Base-by-base conservation (phyloP, 2,888 invertebrate species). In the Psylliodes chrysocephalus region DNA sequence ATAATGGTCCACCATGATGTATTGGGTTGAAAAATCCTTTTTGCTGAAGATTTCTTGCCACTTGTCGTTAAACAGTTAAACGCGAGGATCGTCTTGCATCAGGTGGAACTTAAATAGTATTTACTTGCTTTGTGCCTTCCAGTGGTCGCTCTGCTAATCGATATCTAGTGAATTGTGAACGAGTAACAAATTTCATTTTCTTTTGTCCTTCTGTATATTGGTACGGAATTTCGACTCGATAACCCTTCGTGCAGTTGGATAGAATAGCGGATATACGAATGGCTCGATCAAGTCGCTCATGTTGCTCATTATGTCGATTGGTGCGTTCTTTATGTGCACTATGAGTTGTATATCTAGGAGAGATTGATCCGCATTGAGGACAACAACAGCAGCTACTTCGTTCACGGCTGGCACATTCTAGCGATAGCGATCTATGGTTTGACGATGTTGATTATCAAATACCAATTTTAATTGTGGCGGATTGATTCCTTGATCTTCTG, bases 11-110 rank as follows among this genome's bases (percentile, higher is more conserved):
- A 1, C 47, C 47, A 22, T 19, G 19, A 19, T 47, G 47, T 10
- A 47, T 5, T 19, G 47, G 22, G n/a, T 47, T 47, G 12, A 22
- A 47, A 15, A n/a, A n/a, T n/a, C n/a, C n/a, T n/a, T n/a, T n/a
- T n/a, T n/a, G n/a, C n/a, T n/a, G n/a, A n/a, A n/a, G n/a, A n/a
- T n/a, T n/a, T n/a, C n/a, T n/a, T n/a, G n/a, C n/a, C n/a, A n/a
- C n/a, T n/a, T n/a, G n/a, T n/a, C n/a, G n/a, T n/a, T n/a, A n/a
- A n/a, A n/a, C n/a, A n/a, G n/a, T n/a, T n/a, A n/a, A n/a, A n/a
- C n/a, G n/a, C n/a, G n/a, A n/a, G n/a, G n/a, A n/a, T n/a, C n/a
- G n/a, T n/a, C n/a, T n/a, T n/a, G n/a, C n/a, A n/a, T n/a, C n/a
- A n/a, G n/a, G n/a, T n/a, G n/a, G n/a, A n/a, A n/a, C n/a, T n/a